Base-by-base conservation (phyloP, 1,140 invertebrate species). In the Drosophila repleta region DNA sequence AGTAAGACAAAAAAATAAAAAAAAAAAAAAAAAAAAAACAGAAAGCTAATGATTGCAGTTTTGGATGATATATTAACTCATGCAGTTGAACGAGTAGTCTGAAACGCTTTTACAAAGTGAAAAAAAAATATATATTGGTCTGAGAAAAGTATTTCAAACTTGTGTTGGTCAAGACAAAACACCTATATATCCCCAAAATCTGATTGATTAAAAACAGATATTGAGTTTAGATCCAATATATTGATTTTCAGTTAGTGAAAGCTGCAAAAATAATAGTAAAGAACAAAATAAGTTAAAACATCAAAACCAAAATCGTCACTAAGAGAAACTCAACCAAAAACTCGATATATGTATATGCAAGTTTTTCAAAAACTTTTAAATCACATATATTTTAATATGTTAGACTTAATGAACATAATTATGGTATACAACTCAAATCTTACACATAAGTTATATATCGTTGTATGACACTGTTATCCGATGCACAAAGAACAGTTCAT, bases 291-390 rank as follows among this genome's bases (percentile, higher is more conserved):
- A 17, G 21, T 51, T 63, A 41, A 46, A 37, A 20, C 8, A 73
- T 49, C 48, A 37, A 80, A 77, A 87, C 77, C 78, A 84, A 84
- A 84, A 74, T 45, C 43, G 65, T 67, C 55, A 67, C 21, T 41
- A 74, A 55, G 58, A 51, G 62, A 67, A 76, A 74, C 64, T 49
- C 18, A 80, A 80, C 79, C 78, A 87, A 81, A 84, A 77, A 80
- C 37, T 29, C 21, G 49, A 39, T 21, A 18, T 15, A 68, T 56
- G 29, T 21, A 18, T 15, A 68, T 35, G 43, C 18, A 79, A 81
- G 82, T 85, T 84, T 82, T 81, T 56, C 29, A 58, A 85, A 85
- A 83, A 83, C 80, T 85, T 79, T 48, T 20, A 64, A 72, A 64
- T 55, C 56, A 71, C 20, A 24, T 56, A 17, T 53, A 26, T 13